Evolutionary conservation across 2,797 vertebrate genomes (phyloP).

Genomic region (Hydrolagus colliei): DNA sequence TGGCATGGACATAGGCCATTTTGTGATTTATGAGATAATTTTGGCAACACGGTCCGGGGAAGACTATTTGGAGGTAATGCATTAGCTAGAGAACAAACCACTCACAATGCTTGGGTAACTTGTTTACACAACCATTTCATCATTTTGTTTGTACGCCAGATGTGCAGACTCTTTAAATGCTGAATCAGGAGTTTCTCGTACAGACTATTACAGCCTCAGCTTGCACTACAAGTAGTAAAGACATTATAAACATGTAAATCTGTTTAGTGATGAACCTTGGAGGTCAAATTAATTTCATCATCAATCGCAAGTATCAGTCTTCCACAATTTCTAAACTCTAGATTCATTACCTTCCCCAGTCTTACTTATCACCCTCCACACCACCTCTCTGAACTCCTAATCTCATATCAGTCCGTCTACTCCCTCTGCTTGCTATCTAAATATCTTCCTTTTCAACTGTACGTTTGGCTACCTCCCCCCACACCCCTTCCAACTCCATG

Average conservation of each 20-base stretch:
- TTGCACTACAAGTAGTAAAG: too few relatives aligned
- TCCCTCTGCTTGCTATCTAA: too few relatives aligned
- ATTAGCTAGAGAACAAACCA: not conserved
- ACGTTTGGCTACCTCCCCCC: too few relatives aligned
- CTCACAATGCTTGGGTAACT: not conserved
- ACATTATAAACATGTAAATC: too few relatives aligned
- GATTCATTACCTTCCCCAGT: too few relatives aligned
- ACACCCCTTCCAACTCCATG: not conserved
- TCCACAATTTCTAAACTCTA: not conserved
- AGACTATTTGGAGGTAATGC: not conserved
- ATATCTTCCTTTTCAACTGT: too few relatives aligned
- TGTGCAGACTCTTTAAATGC: not conserved
- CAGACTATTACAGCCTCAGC: too few relatives aligned
- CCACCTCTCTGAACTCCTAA: too few relatives aligned
- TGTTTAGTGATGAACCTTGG: not conserved
- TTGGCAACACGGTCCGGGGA: not conserved
- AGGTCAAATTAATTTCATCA: conserved; percentile 3
- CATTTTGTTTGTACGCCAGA: not conserved
- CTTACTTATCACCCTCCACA: not conserved
- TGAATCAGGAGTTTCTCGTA: too few relatives aligned
- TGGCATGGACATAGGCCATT: too few relatives aligned
- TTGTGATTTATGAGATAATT: not conserved
- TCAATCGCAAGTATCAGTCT: not conserved
- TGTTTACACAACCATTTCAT: not conserved
- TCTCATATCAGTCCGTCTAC: too few relatives aligned